These are phyloP conservation scores for Didymodactylos carnosus DNA, from an alignment of 2,888 invertebrate species.

Conservation along the genomic window DNA sequence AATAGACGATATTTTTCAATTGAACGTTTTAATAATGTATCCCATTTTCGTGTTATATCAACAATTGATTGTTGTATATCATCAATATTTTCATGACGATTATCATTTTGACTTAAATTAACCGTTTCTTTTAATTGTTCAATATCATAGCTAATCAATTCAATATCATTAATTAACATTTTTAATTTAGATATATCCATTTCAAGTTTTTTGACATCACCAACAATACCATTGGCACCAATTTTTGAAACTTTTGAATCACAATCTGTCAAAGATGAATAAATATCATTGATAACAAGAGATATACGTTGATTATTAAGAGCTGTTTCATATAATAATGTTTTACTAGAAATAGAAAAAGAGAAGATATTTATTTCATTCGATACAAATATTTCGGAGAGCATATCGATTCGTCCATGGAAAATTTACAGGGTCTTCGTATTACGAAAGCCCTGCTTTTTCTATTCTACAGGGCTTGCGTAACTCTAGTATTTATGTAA, in stretches of 20 bases:
- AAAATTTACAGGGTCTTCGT: too few relatives aligned
- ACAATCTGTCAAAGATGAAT: background rate
- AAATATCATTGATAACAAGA: background rate
- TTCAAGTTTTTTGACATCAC: background rate
- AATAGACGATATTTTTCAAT: background rate
- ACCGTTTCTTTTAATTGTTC: conserved; percentile 1
- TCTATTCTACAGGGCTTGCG: too few relatives aligned
- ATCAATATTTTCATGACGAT: too few relatives aligned
- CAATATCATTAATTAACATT: background rate
- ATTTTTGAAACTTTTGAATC: background rate
- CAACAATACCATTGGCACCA: background rate
- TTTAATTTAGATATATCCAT: background rate
- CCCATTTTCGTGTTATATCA: background rate
- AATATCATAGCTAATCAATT: background rate
- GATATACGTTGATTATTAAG: background rate
- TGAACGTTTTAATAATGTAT: background rate
- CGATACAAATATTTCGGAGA: too few relatives aligned
- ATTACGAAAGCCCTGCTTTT: too few relatives aligned
- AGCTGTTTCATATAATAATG: background rate
- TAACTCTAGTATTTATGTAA: too few relatives aligned
- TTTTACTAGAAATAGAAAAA: background rate
- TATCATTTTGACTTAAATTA: background rate
- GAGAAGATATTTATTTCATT: too few relatives aligned
- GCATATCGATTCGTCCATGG: too few relatives aligned
- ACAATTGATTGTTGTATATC: background rate